Evolutionary conservation across 2,888 invertebrate genomes (phyloP).

Genomic region (Aporophyla lueneburgensis): DNA sequence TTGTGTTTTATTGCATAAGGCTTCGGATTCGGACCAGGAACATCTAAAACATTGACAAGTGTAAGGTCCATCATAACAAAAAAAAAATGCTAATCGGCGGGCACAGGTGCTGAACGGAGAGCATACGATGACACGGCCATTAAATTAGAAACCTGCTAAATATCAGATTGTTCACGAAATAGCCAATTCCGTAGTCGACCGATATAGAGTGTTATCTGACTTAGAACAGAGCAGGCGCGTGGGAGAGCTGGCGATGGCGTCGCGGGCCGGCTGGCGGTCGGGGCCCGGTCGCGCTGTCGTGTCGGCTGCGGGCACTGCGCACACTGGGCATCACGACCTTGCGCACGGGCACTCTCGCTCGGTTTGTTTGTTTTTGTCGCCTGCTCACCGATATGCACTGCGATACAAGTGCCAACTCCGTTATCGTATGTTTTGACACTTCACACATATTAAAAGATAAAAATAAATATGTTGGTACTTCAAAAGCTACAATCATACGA

Average conservation of each 20-base stretch:
- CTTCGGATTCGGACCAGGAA: not conserved
- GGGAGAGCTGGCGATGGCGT: constrained; percentile 33
- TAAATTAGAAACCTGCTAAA: not conserved
- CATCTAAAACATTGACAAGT: not conserved
- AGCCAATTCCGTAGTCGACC: constrained; percentile 16
- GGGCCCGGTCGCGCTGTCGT: not conserved
- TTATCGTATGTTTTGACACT: constrained; percentile 28
- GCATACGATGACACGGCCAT: not conserved
- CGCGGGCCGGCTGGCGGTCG: not conserved
- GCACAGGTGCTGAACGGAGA: not conserved
- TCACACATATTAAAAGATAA: constrained; percentile 11
- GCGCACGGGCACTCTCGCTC: constrained; percentile 61
- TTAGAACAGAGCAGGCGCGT: constrained; percentile 30
- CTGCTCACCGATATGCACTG: constrained; percentile 50
- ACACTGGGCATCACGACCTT: constrained; percentile 58
- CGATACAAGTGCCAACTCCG: constrained; percentile 38
- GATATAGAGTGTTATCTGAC: constrained; percentile 9
- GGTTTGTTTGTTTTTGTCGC: constrained; percentile 52
- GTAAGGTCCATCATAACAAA: not conserved
- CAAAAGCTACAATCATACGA: constrained; percentile 7
- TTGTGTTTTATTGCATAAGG: constrained; percentile 4
- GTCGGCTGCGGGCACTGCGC: constrained; percentile 11
- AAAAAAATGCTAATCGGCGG: not conserved
- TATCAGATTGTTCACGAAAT: constrained; percentile 12
- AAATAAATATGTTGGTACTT: constrained; percentile 9